These are phyloP conservation scores for Chromoteleia sp. DNA, from an alignment of 2,888 invertebrate genomes.

Conservation along the genomic window DNA sequence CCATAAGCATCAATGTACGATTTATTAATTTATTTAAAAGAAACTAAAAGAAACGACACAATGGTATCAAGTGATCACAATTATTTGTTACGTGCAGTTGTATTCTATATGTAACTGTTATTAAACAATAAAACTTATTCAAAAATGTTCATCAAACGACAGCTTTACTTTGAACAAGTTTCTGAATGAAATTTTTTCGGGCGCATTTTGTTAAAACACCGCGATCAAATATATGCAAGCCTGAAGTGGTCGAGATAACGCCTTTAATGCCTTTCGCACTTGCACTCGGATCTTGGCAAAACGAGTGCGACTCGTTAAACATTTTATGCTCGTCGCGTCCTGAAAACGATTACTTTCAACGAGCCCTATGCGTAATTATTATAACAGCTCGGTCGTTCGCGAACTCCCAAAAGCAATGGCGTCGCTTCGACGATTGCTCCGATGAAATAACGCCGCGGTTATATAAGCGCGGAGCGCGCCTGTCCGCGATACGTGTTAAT, in stretches of 20 bases:
- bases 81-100: too few relatives aligned
- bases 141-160: too few relatives aligned
- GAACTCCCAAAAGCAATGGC: constrained; percentile 39
- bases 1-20: too few relatives aligned
- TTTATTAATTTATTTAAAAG: too few relatives aligned
- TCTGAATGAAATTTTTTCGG: too few relatives aligned
- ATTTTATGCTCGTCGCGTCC: constrained; percentile 60
- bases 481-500: constrained; percentile 27
- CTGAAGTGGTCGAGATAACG: constrained; percentile 72
- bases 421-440: constrained; percentile 48
- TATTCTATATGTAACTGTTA: too few relatives aligned
- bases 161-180: too few relatives aligned
- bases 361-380: constrained; percentile 55
- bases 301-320: constrained; percentile 56
- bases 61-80: too few relatives aligned
- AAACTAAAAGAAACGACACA: too few relatives aligned
- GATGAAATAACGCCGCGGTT: constrained; percentile 27
- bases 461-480: constrained; percentile 8
- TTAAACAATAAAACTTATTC: too few relatives aligned
- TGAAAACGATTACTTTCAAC: constrained; percentile 60
- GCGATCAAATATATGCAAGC: constrained; percentile 37
- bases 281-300: constrained; percentile 19
- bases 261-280: constrained; percentile 69
- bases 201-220: too few relatives aligned
- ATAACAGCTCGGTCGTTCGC: constrained; percentile 42